phyloP scores from a whole-genome alignment of 2,113 vertebrate genomes.

The Vulpes ferrilata region DNA sequence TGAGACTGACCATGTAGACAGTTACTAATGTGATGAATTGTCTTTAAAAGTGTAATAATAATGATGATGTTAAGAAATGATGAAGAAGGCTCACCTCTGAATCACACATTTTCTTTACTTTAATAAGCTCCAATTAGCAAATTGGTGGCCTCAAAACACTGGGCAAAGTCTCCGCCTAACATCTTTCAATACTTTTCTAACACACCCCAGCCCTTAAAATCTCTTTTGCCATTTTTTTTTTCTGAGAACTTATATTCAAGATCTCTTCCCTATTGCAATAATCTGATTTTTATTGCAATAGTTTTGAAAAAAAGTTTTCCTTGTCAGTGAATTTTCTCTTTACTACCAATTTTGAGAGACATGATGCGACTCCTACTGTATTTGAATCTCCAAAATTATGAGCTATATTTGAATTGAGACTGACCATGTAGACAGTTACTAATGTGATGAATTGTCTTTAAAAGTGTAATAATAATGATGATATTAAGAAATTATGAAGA shows the following conservation, averaged over 20 bases:
- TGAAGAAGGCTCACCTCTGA: background rate
- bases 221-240: background rate
- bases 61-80: background rate
- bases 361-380: background rate
- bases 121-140: background rate
- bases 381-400: background rate
- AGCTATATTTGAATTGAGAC: background rate
- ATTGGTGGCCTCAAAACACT: background rate
- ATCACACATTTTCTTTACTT: background rate
- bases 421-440: background rate
- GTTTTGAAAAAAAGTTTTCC: background rate
- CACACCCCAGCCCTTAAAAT: background rate
- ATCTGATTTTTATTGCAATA: background rate
- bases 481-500: background rate
- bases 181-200: background rate
- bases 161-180: background rate
- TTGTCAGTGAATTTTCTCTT: background rate
- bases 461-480: background rate
- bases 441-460: background rate
- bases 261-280: background rate
- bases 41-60: constrained; percentile 21
- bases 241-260: background rate
- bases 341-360: background rate
- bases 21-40: background rate
- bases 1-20: background rate